Evolutionary conservation across 2,113 vertebrate species (phyloP).

Genomic region (Echinops telfairi): DNA sequence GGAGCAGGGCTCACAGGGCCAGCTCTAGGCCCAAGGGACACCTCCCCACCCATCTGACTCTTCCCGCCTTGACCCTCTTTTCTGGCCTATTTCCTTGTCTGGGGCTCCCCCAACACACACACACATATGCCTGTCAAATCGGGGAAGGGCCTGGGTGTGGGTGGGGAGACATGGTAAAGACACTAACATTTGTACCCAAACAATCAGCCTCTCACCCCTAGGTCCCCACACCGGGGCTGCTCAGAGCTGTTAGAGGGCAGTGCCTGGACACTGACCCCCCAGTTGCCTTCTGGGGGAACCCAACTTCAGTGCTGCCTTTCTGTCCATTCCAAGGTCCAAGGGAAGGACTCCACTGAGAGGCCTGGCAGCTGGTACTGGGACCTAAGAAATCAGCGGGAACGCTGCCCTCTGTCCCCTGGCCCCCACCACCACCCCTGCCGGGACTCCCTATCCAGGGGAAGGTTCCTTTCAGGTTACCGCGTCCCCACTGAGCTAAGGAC

Average conservation of each 20-base stretch:
- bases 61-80: neutral
- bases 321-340: neutral
- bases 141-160: neutral
- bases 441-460: neutral
- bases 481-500: conserved; percentile 66
- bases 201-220: neutral
- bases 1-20: conserved; percentile 12
- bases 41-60: neutral
- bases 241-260: neutral
- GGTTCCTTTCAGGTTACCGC: neutral
- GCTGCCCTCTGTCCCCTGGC: neutral
- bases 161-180: conserved; percentile 19
- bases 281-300: conserved; percentile 6
- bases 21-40: conserved; percentile 52
- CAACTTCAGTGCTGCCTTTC: conserved; percentile 26
- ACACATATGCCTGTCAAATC: neutral
- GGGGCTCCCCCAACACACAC: neutral
- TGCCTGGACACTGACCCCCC: neutral
- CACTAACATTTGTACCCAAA: conserved; percentile 58
- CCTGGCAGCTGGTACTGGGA: neutral
- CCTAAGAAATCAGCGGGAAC: conserved; percentile 47
- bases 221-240: neutral
- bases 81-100: conserved; percentile 25
- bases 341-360: neutral
- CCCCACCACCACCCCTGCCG: neutral